phyloP scores from a whole-genome alignment of 1,140 invertebrate species.

The Penaeus japonicus region DNA sequence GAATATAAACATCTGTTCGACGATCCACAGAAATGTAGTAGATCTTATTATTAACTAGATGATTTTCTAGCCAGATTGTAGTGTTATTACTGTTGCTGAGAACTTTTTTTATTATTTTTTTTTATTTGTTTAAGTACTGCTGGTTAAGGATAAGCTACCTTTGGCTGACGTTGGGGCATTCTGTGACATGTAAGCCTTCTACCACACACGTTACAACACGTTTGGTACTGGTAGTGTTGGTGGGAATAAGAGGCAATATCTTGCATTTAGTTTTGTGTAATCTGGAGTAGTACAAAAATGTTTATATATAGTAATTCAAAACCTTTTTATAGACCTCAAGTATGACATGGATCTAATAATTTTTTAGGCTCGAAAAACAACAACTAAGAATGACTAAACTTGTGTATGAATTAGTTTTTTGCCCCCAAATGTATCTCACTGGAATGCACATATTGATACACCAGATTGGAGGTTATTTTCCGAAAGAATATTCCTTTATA shows the following conservation, averaged over 20 bases:
- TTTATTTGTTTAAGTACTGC: constrained; percentile 25
- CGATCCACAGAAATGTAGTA: constrained; percentile 27
- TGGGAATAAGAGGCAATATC: constrained; percentile 48
- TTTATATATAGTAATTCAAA: constrained; percentile 29
- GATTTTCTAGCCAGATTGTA: constrained; percentile 45
- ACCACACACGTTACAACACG: constrained; percentile 20
- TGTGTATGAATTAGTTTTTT: constrained; percentile 10
- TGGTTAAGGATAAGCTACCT: constrained; percentile 46
- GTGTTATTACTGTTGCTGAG: constrained; percentile 37
- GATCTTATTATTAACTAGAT: constrained; percentile 28
- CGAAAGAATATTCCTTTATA: neutral
- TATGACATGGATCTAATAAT: constrained; percentile 16
- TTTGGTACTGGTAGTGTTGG: constrained; percentile 42
- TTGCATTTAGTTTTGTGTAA: constrained; percentile 46
- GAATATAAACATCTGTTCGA: constrained; percentile 3
- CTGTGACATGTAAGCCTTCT: constrained; percentile 47
- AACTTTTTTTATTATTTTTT: constrained; percentile 8
- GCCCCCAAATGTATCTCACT: neutral
- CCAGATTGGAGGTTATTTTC: too few species aligned
- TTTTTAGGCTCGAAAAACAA: constrained; percentile 12
- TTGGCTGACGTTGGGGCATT: constrained; percentile 39
- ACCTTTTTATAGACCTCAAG: constrained; percentile 4
- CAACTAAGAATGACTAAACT: neutral
- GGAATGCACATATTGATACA: constrained; percentile 20
- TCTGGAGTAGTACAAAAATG: constrained; percentile 42